Conservation (phyloP, 2,113 vertebrate genomes). For the Cyprinodon variegatus region DNA sequence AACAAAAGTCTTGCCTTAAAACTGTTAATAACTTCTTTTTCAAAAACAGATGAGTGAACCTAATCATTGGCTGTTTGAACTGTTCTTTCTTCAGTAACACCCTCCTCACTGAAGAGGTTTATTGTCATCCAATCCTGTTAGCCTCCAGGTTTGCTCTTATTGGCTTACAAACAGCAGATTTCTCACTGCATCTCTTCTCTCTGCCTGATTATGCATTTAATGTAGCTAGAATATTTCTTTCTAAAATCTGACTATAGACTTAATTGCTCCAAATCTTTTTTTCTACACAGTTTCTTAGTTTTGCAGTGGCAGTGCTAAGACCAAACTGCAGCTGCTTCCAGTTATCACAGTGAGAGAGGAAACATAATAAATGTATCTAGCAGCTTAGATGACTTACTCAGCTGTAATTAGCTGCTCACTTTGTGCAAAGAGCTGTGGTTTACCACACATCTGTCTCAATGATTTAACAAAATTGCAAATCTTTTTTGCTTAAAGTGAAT, state of each 20-base stretch:
- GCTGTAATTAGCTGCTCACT: constrained; percentile 40
- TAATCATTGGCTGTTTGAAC: not conserved
- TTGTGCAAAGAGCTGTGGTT: constrained; percentile 34
- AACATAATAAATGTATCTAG: constrained; percentile 34
- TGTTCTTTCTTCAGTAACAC: not conserved
- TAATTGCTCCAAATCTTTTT: constrained; percentile 18
- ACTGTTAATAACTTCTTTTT: not conserved
- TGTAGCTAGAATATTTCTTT: not conserved
- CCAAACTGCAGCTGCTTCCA: constrained; percentile 15
- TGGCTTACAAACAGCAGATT: too few relatives aligned
- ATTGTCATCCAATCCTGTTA: not conserved
- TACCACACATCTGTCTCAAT: constrained; percentile 41
- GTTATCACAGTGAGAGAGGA: constrained; percentile 23
- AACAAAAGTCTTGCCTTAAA: too few relatives aligned
- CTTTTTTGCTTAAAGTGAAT: constrained; percentile 35
- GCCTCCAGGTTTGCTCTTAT: too few relatives aligned
- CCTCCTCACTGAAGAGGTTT: not conserved
- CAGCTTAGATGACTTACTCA: constrained; percentile 53
- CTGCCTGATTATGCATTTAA: not conserved
- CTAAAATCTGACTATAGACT: not conserved
- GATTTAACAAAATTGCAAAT: constrained; percentile 41
- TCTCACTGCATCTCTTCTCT: not conserved
- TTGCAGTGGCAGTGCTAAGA: constrained; percentile 11
- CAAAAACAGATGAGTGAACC: not conserved
- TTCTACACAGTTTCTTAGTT: constrained; percentile 18